Base-by-base conservation (phyloP, 2,797 vertebrate species). In the Macropus fuliginosus region DNA sequence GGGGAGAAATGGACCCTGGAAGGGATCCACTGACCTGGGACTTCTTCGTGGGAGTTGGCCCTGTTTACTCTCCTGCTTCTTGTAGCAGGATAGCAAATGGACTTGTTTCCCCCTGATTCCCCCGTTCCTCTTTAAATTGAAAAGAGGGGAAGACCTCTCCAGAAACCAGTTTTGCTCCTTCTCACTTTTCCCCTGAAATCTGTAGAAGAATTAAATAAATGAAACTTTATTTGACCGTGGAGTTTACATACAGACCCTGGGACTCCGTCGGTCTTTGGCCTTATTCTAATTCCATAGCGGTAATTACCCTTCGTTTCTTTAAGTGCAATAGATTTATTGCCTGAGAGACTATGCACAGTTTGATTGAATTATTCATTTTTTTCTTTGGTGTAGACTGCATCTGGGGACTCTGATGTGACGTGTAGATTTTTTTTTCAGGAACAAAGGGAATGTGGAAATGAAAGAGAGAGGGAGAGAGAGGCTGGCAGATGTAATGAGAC, bases 361-460 rank as follows among this genome's bases (percentile, higher is more conserved):
- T 99, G 98, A 98, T 98, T 99, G 98, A 99, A 99, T 99, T 99
- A 99, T 99, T 99, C 98, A 99, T 99, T 98, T 98, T 99, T 98
- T 98, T 98, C 98, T 99, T 99, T 99, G 98, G 98, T 99, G 98
- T 99, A 99, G 98, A 98, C 98, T 98, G 98, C 98, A 99, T 99
- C 99, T 99, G 98, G 98, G 98, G 99, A 99, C 99, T 98, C 98
- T 99, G 98, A 99, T 99, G 98, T 99, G 99, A 99, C 99, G 99
- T 99, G 98, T 99, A 99, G 98, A 98, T 98, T 98, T 98, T 98
- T 97, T 98, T 98, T 98, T 98, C 99, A 99, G 99, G 98, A 99
- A 99, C 99, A 99, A 99, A 99, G 99, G 99, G 98, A 99, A 99
- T 99, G 98, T 98, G 98, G 99, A 99, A 99, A 99, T 99, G 99